These are phyloP conservation scores for Polypedilum vanderplanki DNA, from an alignment of 1,140 invertebrate genomes.

Conservation along the genomic window DNA sequence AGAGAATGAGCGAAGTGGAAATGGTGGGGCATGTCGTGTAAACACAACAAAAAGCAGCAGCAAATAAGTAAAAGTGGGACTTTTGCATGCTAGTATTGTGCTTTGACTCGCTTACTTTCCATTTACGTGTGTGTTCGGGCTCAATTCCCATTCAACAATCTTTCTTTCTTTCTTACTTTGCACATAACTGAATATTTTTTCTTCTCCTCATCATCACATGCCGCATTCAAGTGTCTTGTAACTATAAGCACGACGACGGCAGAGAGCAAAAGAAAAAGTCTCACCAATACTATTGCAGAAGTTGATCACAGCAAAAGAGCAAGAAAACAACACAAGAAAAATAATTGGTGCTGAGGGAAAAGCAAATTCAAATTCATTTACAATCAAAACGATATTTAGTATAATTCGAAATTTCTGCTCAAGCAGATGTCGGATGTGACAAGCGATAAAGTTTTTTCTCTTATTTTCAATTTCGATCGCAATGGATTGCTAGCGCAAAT, in stretches of 20 bases:
- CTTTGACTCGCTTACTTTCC: not conserved
- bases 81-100: slow-evolving; percentile 11
- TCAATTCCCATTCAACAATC: not conserved
- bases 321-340: slow-evolving; percentile 10
- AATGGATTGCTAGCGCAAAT: not conserved
- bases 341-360: slow-evolving; percentile 24
- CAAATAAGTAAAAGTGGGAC: slow-evolving; percentile 25
- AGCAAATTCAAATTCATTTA: slow-evolving; percentile 27
- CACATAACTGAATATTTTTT: slow-evolving; percentile 25
- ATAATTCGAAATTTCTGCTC: slow-evolving; percentile 26
- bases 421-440: slow-evolving; percentile 28
- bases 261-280: not conserved
- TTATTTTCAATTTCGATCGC: slow-evolving; percentile 4
- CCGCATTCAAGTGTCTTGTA: slow-evolving; percentile 25
- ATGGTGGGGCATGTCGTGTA: not conserved
- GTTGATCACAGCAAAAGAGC: not conserved
- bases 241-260: not conserved
- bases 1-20: not conserved
- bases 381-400: slow-evolving; percentile 29
- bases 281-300: not conserved
- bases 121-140: not conserved
- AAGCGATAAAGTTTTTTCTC: slow-evolving; percentile 22
- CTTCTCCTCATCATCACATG: not conserved
- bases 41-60: slow-evolving; percentile 15
- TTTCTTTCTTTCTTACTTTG: not conserved